phyloP scores from a whole-genome alignment of 1,140 invertebrate species.

The Nasonia longicornis region DNA sequence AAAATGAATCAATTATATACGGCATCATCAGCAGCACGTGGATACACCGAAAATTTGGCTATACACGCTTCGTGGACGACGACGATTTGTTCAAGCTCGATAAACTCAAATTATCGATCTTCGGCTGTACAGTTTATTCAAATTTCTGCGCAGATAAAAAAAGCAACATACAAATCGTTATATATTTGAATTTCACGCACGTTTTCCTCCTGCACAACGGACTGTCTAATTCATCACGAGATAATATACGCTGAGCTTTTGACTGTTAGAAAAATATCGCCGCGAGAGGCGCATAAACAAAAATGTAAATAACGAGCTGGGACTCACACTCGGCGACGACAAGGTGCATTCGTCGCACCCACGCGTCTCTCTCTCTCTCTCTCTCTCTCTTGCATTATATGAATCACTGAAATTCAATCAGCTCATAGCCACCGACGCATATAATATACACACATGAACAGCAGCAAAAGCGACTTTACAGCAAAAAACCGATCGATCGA shows the following conservation, averaged over 20 bases:
- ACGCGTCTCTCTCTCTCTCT: neutral
- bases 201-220: neutral
- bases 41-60: neutral
- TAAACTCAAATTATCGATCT: neutral
- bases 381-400: neutral
- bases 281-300: too few relatives aligned
- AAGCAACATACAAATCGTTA: neutral
- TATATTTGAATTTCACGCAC: neutral
- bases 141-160: neutral
- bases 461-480: neutral
- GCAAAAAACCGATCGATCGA: slow-evolving; percentile 1
- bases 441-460: neutral
- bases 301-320: too few relatives aligned
- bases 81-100: neutral
- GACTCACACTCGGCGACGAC: too few relatives aligned
- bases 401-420: slow-evolving; percentile 9
- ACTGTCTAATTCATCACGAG: too few relatives aligned
- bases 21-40: neutral
- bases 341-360: neutral
- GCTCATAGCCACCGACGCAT: neutral
- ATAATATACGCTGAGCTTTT: too few relatives aligned
- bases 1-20: slow-evolving; percentile 13
- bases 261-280: too few relatives aligned
- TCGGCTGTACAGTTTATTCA: neutral
- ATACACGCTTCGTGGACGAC: neutral